Percentiles rank a stretch among this genome's conserved stretches.
These are phyloP conservation scores for Rhynchopsitta pachyrhyncha DNA, from an alignment of 2,113 vertebrate genomes.

Conservation along the genomic window DNA sequence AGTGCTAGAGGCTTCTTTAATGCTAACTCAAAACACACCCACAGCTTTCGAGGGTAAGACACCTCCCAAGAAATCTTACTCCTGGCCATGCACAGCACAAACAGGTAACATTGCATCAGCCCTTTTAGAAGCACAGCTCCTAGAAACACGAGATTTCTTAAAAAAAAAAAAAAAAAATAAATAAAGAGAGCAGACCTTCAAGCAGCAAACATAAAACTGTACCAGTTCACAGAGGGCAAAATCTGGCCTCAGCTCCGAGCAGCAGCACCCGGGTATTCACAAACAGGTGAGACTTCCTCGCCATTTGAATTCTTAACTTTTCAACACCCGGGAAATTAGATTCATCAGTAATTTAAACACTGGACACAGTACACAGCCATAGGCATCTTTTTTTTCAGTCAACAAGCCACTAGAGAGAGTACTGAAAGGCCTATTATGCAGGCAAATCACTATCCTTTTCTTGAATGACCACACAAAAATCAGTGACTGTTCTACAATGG, in stretches of 20 bases:
- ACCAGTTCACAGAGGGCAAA: background rate
- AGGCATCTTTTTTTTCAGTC: background rate
- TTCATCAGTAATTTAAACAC: background rate
- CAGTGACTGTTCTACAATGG: background rate
- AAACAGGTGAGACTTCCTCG: background rate
- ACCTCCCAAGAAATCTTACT: background rate
- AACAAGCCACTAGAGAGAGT: background rate
- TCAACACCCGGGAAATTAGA: background rate
- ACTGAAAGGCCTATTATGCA: conserved; percentile 21
- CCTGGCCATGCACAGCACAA: background rate
- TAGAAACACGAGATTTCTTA: background rate
- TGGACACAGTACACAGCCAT: background rate
- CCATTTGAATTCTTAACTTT: background rate
- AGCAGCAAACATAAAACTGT: background rate
- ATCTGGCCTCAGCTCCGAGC: background rate
- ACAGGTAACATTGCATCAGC: background rate
- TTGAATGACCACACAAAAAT: conserved; percentile 57
- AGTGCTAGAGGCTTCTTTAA: background rate
- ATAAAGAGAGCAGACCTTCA: background rate
- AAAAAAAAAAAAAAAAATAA: background rate
- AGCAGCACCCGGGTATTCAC: background rate
- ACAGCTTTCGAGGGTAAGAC: background rate
- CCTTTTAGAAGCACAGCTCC: background rate
- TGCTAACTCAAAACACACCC: background rate
- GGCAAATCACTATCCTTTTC: background rate